These are phyloP conservation scores for Chaetodon auriga DNA, from an alignment of 2,113 vertebrate species.

Conservation along the genomic window DNA sequence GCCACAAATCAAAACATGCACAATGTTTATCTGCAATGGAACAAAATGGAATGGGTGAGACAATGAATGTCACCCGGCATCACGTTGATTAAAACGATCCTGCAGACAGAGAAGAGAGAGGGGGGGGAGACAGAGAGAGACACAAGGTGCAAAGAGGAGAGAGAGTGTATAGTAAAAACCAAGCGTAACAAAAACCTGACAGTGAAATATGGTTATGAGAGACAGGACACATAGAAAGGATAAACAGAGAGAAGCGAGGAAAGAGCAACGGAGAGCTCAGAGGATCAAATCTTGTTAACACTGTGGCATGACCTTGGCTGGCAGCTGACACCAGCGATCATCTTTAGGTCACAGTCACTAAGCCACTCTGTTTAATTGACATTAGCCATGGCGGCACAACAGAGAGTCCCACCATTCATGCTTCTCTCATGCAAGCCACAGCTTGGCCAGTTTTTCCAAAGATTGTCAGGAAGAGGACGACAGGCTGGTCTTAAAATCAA, in stretches of 20 bases:
- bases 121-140: conserved; percentile 53
- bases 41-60: conserved; percentile 59
- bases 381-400: conserved; percentile 60
- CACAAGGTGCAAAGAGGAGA: conserved; percentile 37
- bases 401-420: conserved; percentile 36
- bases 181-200: conserved; percentile 64
- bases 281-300: conserved; percentile 84
- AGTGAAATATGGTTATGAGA: conserved; percentile 75
- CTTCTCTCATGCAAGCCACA: not conserved
- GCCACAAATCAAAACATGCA: conserved; percentile 72
- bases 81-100: conserved; percentile 74
- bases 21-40: conserved; percentile 54
- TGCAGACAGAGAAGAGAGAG: conserved; percentile 39
- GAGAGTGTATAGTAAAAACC: conserved; percentile 56
- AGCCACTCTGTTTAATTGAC: conserved; percentile 85
- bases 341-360: conserved; percentile 77
- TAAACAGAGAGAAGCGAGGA: conserved; percentile 63
- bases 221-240: conserved; percentile 53
- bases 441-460: not conserved
- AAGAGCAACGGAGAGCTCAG: conserved; percentile 59
- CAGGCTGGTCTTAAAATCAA: not conserved
- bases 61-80: conserved; percentile 74
- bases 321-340: conserved; percentile 79
- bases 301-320: conserved; percentile 81
- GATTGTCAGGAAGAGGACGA: not conserved